Percentiles rank a stretch among this genome's conserved stretches.
Evolutionary conservation across 2,888 invertebrate species (phyloP).

Genomic region (Agonopterix arenella): DNA sequence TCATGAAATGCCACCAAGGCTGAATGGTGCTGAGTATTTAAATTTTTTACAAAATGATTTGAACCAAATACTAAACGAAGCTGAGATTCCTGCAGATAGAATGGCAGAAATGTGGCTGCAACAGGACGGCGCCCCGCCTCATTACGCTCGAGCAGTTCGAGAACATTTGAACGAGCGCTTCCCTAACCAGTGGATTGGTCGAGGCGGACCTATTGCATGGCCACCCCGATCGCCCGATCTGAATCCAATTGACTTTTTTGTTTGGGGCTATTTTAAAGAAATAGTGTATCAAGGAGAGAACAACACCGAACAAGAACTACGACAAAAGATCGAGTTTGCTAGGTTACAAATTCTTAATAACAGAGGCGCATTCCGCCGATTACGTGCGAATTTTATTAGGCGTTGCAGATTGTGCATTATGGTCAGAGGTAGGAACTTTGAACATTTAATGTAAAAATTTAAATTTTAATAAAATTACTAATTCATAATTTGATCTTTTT

Average conservation of each 20-base stretch:
- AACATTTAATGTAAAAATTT: no score
- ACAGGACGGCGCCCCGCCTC: neutral
- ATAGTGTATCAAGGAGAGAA: constrained; percentile 1
- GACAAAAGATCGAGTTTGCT: neutral
- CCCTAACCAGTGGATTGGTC: constrained; percentile 2
- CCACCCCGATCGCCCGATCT: no score
- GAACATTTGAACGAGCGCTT: neutral
- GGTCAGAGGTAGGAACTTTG: neutral
- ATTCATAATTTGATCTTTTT: no score
- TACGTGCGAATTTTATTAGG: neutral
- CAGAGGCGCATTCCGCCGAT: neutral
- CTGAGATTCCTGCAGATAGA: neutral
- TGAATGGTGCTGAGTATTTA: neutral
- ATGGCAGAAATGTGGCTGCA: neutral
- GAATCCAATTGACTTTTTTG: no score
- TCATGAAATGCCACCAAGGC: neutral
- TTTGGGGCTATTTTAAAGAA: constrained; percentile 4
- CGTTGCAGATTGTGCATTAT: neutral
- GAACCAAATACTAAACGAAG: neutral
- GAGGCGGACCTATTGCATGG: no score
- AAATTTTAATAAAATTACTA: no score
- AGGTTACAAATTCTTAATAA: neutral
- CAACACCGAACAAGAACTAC: constrained; percentile 1
- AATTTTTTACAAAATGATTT: neutral
- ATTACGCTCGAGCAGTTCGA: neutral